Percentiles rank a stretch among this genome's conserved stretches.
These are phyloP conservation scores for Sebastes taczanowskii DNA, from an alignment of 2,797 vertebrate genomes.

Conservation along the genomic window DNA sequence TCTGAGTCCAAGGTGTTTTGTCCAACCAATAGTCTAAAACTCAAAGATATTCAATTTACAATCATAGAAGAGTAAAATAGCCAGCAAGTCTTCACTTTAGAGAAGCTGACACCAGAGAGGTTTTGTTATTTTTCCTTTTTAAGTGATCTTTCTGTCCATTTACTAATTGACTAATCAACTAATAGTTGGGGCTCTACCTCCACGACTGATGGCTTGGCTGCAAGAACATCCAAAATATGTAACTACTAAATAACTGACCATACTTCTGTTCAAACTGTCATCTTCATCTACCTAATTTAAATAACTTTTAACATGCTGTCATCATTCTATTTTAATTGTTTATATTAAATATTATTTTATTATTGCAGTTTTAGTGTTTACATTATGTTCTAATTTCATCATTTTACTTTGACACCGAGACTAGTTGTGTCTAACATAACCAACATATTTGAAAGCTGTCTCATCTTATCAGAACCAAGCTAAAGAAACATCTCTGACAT, in stretches of 20 bases:
- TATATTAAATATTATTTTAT: not conserved
- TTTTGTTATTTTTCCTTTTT: not conserved
- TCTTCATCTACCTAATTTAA: not conserved
- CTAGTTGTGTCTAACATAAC: conserved; percentile 2
- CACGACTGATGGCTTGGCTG: not conserved
- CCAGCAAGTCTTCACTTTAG: not conserved
- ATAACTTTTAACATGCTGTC: not conserved
- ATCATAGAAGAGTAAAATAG: not conserved
- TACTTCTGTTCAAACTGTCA: not conserved
- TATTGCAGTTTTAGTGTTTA: not conserved
- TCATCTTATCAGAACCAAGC: not conserved
- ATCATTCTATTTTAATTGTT: not conserved
- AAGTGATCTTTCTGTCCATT: not conserved
- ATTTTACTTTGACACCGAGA: not conserved
- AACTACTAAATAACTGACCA: not conserved
- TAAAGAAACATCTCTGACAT: not conserved
- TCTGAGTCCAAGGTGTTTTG: not conserved
- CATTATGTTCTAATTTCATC: not conserved
- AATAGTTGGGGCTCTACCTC: not conserved
- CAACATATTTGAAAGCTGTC: not conserved
- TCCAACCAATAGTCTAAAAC: not conserved
- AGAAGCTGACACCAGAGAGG: not conserved
- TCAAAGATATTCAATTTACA: not conserved
- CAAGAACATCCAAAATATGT: not conserved
- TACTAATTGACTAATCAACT: not conserved